A percentile compares a stretch with the other conserved stretches of the same genome.
phyloP scores from a whole-genome alignment of 2,888 invertebrate genomes.

The Eremobia ochroleuca region DNA sequence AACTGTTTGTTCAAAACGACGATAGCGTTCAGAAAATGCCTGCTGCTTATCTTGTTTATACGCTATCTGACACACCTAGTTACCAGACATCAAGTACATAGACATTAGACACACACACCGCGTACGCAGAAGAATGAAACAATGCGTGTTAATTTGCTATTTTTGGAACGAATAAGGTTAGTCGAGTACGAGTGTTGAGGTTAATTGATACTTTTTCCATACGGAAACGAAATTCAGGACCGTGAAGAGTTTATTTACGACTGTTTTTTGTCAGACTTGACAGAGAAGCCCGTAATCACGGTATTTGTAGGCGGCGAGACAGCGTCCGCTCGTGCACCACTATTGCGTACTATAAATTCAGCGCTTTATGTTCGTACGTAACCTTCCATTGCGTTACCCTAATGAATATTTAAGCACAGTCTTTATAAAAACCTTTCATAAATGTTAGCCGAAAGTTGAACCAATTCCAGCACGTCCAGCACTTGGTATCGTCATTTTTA shows the following conservation, averaged over 20 bases:
- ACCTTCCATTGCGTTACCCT: background rate
- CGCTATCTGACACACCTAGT: constrained; percentile 60
- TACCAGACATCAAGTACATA: constrained; percentile 42
- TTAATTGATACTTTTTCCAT: constrained; percentile 43
- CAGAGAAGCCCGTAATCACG: constrained; percentile 16
- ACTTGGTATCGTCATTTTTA: constrained; percentile 28
- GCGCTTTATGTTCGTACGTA: constrained; percentile 19
- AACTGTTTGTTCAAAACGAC: constrained; percentile 44
- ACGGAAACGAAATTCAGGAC: constrained; percentile 32
- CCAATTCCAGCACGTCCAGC: constrained; percentile 2
- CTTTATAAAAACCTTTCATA: constrained; percentile 8
- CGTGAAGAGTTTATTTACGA: constrained; percentile 24
- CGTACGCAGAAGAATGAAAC: constrained; percentile 46
- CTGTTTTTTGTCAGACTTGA: constrained; percentile 1
- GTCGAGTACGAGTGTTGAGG: constrained; percentile 35
- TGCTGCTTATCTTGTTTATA: constrained; percentile 54
- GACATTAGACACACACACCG: constrained; percentile 14
- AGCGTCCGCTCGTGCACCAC: constrained; percentile 5
- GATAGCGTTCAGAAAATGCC: constrained; percentile 46
- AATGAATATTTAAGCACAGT: constrained; percentile 2
- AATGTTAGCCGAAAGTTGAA: constrained; percentile 3
- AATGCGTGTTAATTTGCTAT: constrained; percentile 51
- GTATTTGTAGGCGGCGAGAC: constrained; percentile 19
- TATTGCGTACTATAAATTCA: constrained; percentile 27
- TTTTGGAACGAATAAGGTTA: constrained; percentile 57